Percentiles rank a stretch among this genome's conserved stretches.
Evolutionary conservation across 2,797 vertebrate genomes (phyloP).

Genomic region (Aplochiton taeniatus): DNA sequence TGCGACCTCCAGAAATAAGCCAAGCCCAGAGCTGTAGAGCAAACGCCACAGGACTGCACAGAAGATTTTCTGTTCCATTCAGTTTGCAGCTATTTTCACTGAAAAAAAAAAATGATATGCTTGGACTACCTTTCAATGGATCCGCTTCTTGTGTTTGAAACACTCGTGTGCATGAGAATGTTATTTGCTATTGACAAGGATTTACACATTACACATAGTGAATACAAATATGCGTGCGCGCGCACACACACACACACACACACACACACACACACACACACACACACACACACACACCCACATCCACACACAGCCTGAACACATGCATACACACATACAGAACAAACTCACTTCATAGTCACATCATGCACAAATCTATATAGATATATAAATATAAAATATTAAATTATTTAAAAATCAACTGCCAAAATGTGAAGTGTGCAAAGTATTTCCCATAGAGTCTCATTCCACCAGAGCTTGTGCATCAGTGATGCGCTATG

Average conservation of each 20-base stretch:
- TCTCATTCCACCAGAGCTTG: constrained; percentile 84
- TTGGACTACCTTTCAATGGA: constrained; percentile 99
- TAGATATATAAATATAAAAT: constrained; percentile 76
- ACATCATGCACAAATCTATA: constrained; percentile 61
- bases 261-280: constrained; percentile 31
- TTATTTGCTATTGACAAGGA: constrained; percentile 95
- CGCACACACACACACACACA: constrained; percentile 49
- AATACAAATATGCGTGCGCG: constrained; percentile 33
- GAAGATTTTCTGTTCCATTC: constrained; percentile 95
- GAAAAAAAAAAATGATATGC: constrained; percentile 79
- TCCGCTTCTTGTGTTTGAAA: constrained; percentile 99
- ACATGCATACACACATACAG: constrained; percentile 3
- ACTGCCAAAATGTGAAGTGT: constrained; percentile 95
- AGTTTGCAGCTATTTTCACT: constrained; percentile 97
- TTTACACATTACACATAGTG: constrained; percentile 55
- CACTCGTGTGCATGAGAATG: constrained; percentile 99
- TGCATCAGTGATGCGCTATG: constrained; percentile 86
- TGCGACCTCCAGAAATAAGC: constrained; percentile 99
- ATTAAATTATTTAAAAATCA: constrained; percentile 83
- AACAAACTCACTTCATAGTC: constrained; percentile 26
- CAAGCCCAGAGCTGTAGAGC: constrained; percentile 41
- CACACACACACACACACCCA: constrained; percentile 36
- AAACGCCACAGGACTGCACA: constrained; percentile 87
- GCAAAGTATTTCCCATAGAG: constrained; percentile 89
- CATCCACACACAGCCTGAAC: neutral